Base-by-base conservation (phyloP, 2,888 invertebrate genomes). In the Boloria selene region DNA sequence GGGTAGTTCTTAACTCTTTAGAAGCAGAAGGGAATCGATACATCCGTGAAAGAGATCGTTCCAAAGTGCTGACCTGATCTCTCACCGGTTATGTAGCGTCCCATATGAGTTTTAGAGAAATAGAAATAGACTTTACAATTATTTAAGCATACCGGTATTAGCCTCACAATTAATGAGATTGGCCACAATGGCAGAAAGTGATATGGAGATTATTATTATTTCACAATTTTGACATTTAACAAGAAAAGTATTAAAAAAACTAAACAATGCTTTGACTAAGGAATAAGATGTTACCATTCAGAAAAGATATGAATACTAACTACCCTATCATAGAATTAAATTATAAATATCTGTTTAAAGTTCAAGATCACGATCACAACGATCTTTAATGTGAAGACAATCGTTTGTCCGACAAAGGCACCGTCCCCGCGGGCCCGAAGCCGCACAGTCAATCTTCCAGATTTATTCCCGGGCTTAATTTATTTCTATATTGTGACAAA, bases 401-500 rank as follows among this genome's bases (percentile, higher is more conserved):
- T 17, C 17, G 6, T 47, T 47, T 47, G 7, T 49, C 59, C 59
- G 59, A 59, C 59, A 59, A 59, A 50, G 59, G 59, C 38, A 50
- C 59, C 59, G 59, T 17, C 59, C 45, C 58, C 38, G 64, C 31
- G 51, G 49, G 16, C 47, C 16, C 31, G 31, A 7, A 7, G 31
- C 31, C 31, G 31, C 31, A 10, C 31, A 10, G 31, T n/a, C 59
- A 49, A 38, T 49, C 38, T 38, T 14, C 6, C 26, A 49, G 59
- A 59, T 59, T 59, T 59, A 59, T 59, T 49, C 49, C 59, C 60
- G 45, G 65, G 38, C 50, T 13, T 49, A 42, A 89, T 90, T 87
- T 88, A 90, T 86, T 72, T 79, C 79, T 81, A 85, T 86, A 86
- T 88, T 86, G 84, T 85, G 79, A 85, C 85, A 83, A 85, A 86